These are phyloP conservation scores for Gopherus evgoodei DNA, from an alignment of 2,113 vertebrate species.

Conservation along the genomic window DNA sequence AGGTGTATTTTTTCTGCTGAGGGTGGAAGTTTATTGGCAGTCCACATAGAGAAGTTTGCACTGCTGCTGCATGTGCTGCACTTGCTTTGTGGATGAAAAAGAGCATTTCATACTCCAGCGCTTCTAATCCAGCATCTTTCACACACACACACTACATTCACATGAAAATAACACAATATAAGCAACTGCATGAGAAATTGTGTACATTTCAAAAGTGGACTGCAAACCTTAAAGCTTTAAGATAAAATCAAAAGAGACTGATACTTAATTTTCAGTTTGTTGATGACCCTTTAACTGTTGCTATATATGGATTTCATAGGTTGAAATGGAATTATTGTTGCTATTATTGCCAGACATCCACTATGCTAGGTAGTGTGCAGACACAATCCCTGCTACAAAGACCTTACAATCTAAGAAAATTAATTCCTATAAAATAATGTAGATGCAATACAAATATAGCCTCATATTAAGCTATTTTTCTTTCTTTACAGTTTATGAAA, in stretches of 20 bases:
- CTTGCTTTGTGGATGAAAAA: neutral
- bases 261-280: neutral
- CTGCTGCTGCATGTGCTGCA: neutral
- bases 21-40: neutral
- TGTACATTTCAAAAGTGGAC: neutral
- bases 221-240: neutral
- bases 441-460: slow-evolving; percentile 9
- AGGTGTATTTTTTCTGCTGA: neutral
- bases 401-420: slow-evolving; percentile 40
- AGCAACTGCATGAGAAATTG: neutral
- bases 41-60: neutral
- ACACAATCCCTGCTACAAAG: neutral
- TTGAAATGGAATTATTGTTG: neutral
- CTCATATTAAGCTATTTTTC: slow-evolving; percentile 15
- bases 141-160: neutral
- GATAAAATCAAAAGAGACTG: neutral
- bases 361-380: neutral
- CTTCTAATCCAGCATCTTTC: neutral
- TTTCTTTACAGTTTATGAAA: neutral
- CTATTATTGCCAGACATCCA: neutral
- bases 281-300: neutral
- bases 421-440: neutral
- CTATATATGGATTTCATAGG: neutral
- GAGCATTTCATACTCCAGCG: neutral
- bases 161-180: neutral